Percentiles rank a stretch among this genome's conserved stretches.
phyloP scores from a whole-genome alignment of 2,797 vertebrate genomes.

The Poeciliopsis paucimaculata region DNA sequence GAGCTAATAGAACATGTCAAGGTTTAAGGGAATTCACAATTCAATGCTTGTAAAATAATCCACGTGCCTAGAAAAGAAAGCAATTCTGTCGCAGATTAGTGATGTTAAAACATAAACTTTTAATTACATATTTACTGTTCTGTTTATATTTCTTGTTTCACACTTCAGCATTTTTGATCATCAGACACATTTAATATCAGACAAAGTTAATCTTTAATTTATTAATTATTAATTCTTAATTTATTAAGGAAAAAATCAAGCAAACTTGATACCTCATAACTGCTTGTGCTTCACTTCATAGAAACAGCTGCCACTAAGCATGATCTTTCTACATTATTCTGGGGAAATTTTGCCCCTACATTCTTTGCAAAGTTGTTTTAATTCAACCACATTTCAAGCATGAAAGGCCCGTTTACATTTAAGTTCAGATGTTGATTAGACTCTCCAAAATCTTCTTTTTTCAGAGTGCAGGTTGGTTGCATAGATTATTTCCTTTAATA shows the following conservation, averaged over 20 bases:
- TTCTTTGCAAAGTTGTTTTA: neutral
- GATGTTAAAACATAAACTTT: conserved; percentile 2
- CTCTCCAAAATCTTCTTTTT: neutral
- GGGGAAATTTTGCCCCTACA: neutral
- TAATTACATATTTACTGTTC: conserved; percentile 6
- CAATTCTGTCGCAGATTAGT: neutral
- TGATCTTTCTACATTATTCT: neutral
- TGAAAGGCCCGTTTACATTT: neutral
- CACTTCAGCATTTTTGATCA: neutral
- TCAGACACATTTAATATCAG: neutral
- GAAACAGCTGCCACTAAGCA: neutral
- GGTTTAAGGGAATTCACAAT: conserved; percentile 27
- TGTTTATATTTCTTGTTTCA: neutral
- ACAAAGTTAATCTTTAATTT: no score
- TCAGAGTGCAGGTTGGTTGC: neutral
- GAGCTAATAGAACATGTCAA: conserved; percentile 17
- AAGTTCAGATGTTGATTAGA: neutral
- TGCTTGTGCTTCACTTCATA: neutral
- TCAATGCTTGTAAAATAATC: conserved; percentile 23
- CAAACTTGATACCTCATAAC: neutral
- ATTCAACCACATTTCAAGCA: neutral
- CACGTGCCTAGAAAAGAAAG: neutral
- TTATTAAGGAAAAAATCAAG: neutral
- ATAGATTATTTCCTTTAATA: neutral
- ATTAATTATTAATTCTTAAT: no score